Base-by-base conservation (phyloP, 2,797 vertebrate species). In the Graptemys geographica region DNA sequence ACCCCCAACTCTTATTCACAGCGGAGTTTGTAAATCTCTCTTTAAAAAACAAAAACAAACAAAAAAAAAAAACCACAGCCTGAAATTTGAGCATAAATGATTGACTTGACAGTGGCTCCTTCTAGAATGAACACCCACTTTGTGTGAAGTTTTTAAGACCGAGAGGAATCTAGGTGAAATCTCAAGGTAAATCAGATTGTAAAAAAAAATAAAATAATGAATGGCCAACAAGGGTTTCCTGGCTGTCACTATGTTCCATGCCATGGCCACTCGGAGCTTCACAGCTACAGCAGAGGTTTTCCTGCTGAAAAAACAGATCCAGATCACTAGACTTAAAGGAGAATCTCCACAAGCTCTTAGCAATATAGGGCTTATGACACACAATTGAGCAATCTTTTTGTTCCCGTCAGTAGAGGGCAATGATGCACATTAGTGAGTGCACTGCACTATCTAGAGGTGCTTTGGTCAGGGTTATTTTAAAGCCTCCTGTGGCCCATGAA, bases 381-480 rank as follows among this genome's bases (percentile, higher is more conserved):
- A n/a, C 27, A 44, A n/a, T 16, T 4, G 8, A 0, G 0, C 10
- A 0, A 0, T 84, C 55, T 55, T 92, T 62, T 72, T 0, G 0
- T 65, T 79, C 44, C 0, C 0, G 25, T 31, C 47, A 59, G 47
- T 49, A 33, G 0, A 2, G 53, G n/a, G 44, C 10, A 28, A 9
- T 62, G 1, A 27, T 33, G 7, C 44, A 19, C 59, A 37, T 57
- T 94, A 21, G 4, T 6, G 21, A 55, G 55, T 3, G 1, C 59
- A 74, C 69, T 41, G 33, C 69, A 74, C 21, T 41, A 44, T 41
- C 37, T 37, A 74, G 19, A 25, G 37, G 11, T 90, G n/a, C 84
- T 87, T 87, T 16, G 1, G 12, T 81, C 21, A 53, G 65, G 44
- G 87, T 88, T 91, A 18, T 93, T 94, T 91, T 59, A 74, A 83